Conservation (phyloP, 2,888 invertebrate species). For the Germaria angustata region DNA sequence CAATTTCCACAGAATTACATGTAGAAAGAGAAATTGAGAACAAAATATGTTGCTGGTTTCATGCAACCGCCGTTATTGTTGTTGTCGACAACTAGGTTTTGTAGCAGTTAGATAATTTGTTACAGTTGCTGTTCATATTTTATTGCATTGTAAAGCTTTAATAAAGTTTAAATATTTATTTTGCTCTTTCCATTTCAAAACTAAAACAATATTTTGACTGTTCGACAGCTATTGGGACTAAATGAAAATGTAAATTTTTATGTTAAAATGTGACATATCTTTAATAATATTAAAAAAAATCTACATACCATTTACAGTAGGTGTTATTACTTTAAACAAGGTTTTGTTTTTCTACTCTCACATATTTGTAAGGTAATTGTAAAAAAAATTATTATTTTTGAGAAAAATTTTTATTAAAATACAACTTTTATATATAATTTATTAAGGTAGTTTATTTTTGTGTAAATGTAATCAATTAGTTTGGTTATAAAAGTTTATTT, state of each 20-base stretch:
- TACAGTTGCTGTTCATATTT: conserved; percentile 54
- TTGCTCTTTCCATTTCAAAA: neutral
- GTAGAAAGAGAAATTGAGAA: conserved; percentile 3
- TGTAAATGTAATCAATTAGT: conserved; percentile 66
- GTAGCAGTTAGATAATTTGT: conserved; percentile 60
- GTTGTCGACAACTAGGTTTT: conserved; percentile 12
- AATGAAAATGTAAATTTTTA: conserved; percentile 26
- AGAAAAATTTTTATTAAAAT: conserved; percentile 31
- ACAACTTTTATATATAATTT: conserved; percentile 60
- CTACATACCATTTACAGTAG: neutral
- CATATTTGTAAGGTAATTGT: conserved; percentile 24
- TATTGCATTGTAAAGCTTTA: conserved; percentile 16
- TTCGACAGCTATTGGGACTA: conserved; percentile 51
- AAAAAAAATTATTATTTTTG: conserved; percentile 26
- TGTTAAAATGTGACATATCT: neutral
- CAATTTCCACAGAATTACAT: conserved; percentile 37
- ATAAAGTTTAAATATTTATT: conserved; percentile 36
- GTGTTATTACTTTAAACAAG: neutral
- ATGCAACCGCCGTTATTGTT: neutral
- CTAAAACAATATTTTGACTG: neutral
- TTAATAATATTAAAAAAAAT: neutral
- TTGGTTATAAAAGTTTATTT: conserved; percentile 56
- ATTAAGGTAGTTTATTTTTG: conserved; percentile 58
- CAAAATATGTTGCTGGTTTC: conserved; percentile 1
- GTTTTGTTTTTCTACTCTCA: conserved; percentile 6